phyloP scores from a whole-genome alignment of 2,797 vertebrate species.

The Aphelocoma californica region DNA sequence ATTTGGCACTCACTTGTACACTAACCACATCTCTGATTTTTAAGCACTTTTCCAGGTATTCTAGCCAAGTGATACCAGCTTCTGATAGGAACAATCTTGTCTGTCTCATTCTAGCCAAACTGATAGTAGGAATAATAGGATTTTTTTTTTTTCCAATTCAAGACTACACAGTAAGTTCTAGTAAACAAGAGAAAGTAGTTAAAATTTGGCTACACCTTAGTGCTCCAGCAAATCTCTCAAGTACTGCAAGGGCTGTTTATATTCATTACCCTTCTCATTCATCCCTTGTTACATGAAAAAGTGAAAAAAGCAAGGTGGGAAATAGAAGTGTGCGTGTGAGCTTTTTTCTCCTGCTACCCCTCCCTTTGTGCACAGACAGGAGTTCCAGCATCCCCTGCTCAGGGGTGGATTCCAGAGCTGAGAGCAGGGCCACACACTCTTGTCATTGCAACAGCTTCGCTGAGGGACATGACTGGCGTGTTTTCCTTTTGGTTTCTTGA shows the following conservation, averaged over 20 bases:
- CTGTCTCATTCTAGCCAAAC: background rate
- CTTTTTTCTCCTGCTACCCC: background rate
- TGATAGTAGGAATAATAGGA: background rate
- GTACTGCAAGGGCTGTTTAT: background rate
- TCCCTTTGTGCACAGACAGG: background rate
- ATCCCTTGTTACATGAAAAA: background rate
- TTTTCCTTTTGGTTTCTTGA: background rate
- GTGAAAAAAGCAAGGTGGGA: background rate
- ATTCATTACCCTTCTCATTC: background rate
- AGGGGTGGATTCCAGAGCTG: background rate
- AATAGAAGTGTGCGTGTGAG: background rate
- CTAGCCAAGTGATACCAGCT: background rate
- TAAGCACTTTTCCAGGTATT: slow-evolving; percentile 30
- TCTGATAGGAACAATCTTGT: background rate
- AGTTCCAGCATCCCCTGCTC: background rate
- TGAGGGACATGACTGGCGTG: rapidly evolving
- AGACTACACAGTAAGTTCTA: background rate
- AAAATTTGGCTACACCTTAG: background rate
- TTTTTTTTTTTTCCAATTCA: background rate
- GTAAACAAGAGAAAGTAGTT: background rate
- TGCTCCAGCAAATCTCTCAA: background rate
- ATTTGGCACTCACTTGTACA: slow-evolving; percentile 30
- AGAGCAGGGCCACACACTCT: background rate
- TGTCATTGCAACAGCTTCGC: background rate
- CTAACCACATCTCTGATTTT: slow-evolving; percentile 35